Base-by-base conservation (phyloP, 2,797 vertebrate species). In the Xiphorhynchus erythropygius region DNA sequence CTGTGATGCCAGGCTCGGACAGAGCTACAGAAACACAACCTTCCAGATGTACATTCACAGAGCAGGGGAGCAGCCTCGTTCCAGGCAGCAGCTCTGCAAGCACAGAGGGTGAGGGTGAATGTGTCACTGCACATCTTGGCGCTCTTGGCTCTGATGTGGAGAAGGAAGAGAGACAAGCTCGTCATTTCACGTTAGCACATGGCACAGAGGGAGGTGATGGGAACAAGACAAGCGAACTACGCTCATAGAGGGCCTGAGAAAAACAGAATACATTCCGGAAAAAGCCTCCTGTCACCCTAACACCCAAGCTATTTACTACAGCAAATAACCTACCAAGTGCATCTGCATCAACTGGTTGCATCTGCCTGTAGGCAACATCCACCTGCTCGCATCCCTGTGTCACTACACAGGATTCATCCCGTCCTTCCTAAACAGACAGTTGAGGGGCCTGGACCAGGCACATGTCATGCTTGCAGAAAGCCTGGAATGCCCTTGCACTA, bases 91-190 rank as follows among this genome's bases (percentile, higher is more conserved):
- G 87, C 71, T 87, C 84, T 46, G 33, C 76, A 46, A 30, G 76
- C 57, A 18, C 0, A 46, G 41, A 44, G 2, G 39, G 67, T 33
- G 30, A 81, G 69, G 74, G 35, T 79, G 64, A 49, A n/a, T 6
- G 32, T 96, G 96, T 94, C 96, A 86, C 70, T 52, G 60, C 87
- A 46, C 77, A 91, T 96, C 96, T 77, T 11, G 0, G 82, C 32
- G 8, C 59, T 93, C 42, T 53, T 42, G 80, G 41, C 84, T 77
- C 89, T 60, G 82, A 82, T 73, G 70, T 62, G 84, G 52, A 90
- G 82, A 92, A 94, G 46, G 77, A 33, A 89, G 87, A 75, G 77
- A 96, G 93, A 96, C 93, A 94, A 88, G 88, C 90, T 90, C 39
- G 50, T 96, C 95, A 93, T 74, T 84, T 92, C 87, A 81, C 0